Base-by-base conservation (phyloP, 2,888 invertebrate genomes). In the Quadroppia sp. region DNA sequence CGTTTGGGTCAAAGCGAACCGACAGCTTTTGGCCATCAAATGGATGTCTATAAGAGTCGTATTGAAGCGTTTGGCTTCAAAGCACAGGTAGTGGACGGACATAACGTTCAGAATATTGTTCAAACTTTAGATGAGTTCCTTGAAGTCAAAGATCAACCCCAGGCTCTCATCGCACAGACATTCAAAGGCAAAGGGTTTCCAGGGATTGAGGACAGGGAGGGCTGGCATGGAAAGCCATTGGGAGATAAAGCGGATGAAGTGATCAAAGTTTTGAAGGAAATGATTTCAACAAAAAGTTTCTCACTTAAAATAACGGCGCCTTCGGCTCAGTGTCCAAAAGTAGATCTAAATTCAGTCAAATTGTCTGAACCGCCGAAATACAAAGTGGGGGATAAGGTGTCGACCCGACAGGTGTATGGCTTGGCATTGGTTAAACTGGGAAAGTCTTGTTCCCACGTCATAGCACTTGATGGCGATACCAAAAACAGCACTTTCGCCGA, bases 401-500 rank as follows among this genome's bases (percentile, higher is more conserved):
- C 96, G 71, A 97, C 96, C 0, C 87, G 99, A 73, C 85, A 90
- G 67, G 97, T 99, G 0, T 99, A 99, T 83, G 99, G 99, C 6
- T 90, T 89, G 23, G 98, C 92, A 1, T 85, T 99, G 75, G 91
- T 90, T 77, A 99, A 98, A 85, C 87, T 99, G 53, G 89, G 88
- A 1, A 83, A 86, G 72, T 85, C 82, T 77, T 87, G 85, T 82
- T 80, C 79, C 77, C 88, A 94, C 75, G 94, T 99, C 25, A 89
- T 99, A 80, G 96, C 94, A 71, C 83, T 99, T 79, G 98, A 99
- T 82, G 98, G 94, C 30, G 99, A 99, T 83, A 97, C 96, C 78
- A 99, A 98, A 85, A 99, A 99, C 84, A 99, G 98, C 0, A 99
- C 99, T 0, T 99, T 88, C 85, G 91, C 98, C 20, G 94, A 94